Percentiles rank a stretch among this genome's conserved stretches.
phyloP scores from a whole-genome alignment of 2,113 vertebrate species.

The Nibea albiflora region DNA sequence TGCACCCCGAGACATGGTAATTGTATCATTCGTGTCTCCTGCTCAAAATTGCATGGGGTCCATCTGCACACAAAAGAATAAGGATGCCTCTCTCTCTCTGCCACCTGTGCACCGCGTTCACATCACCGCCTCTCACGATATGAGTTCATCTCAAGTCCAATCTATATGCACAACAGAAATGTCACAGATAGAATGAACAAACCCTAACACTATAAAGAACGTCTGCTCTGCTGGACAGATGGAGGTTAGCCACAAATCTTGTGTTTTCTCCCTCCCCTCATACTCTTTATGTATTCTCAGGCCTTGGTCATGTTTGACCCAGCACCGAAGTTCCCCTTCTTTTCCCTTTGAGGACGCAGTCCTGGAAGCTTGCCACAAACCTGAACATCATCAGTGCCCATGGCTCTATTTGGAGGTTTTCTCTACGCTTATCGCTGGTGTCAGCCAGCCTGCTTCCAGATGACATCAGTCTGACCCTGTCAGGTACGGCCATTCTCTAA shows the following conservation, averaged over 20 bases:
- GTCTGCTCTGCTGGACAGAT: conserved; percentile 59
- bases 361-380: conserved; percentile 35
- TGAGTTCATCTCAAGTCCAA: conserved; percentile 63
- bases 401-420: conserved; percentile 36
- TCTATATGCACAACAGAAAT: conserved; percentile 74
- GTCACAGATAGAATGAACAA: conserved; percentile 50
- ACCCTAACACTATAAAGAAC: conserved; percentile 35
- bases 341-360: conserved; percentile 22
- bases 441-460: conserved; percentile 51
- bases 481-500: conserved; percentile 48
- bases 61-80: conserved; percentile 57
- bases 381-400: conserved; percentile 38
- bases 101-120: conserved; percentile 64
- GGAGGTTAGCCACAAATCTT: conserved; percentile 53
- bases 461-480: conserved; percentile 62
- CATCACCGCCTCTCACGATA: conserved; percentile 1
- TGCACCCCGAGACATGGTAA: conserved; percentile 39
- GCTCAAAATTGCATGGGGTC: conserved; percentile 70
- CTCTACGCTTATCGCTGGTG: conserved; percentile 38
- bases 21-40: conserved; percentile 55
- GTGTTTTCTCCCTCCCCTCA: conserved; percentile 11
- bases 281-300: conserved; percentile 29
- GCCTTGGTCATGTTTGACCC: too few species aligned
- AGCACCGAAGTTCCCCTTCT: background rate
- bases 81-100: conserved; percentile 31